phyloP scores from a whole-genome alignment of 2,797 vertebrate genomes.

The Melanotaenia parkinsoni region DNA sequence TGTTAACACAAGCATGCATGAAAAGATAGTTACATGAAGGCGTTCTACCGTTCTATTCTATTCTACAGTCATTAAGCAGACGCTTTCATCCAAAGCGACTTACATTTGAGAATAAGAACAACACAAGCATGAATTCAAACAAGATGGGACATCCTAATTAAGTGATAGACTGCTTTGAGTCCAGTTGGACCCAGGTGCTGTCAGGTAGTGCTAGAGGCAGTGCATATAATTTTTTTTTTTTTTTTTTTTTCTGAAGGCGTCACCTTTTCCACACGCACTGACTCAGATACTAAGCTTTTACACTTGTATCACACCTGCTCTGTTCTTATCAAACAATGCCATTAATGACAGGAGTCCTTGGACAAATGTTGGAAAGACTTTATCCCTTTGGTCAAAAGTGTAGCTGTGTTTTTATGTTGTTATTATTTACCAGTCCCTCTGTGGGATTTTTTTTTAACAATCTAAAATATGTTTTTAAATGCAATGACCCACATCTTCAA shows the following conservation, averaged over 20 bases:
- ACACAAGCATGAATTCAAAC: no score
- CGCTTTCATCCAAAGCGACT: no score
- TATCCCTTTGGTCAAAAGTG: not conserved
- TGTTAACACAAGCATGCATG: not conserved
- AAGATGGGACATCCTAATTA: no score
- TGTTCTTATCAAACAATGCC: not conserved
- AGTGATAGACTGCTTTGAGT: no score
- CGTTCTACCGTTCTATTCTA: not conserved
- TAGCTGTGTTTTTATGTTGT: not conserved
- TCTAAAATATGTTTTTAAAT: not conserved
- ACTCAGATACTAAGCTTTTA: not conserved
- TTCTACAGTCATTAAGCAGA: no score
- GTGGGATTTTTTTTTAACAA: not conserved
- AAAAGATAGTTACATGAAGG: not conserved
- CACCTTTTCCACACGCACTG: not conserved
- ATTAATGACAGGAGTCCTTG: not conserved
- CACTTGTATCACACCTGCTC: not conserved
- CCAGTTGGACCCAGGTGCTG: no score
- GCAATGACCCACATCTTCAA: not conserved
- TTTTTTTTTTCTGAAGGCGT: not conserved
- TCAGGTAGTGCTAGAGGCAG: no score
- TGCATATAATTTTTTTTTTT: no score
- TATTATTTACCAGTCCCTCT: not conserved
- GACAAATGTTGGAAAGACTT: not conserved
- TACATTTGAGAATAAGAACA: no score